Percentiles rank a stretch among this genome's conserved stretches.
Conservation (phyloP, 1,140 invertebrate species). For the Dinoponera quadriceps region DNA sequence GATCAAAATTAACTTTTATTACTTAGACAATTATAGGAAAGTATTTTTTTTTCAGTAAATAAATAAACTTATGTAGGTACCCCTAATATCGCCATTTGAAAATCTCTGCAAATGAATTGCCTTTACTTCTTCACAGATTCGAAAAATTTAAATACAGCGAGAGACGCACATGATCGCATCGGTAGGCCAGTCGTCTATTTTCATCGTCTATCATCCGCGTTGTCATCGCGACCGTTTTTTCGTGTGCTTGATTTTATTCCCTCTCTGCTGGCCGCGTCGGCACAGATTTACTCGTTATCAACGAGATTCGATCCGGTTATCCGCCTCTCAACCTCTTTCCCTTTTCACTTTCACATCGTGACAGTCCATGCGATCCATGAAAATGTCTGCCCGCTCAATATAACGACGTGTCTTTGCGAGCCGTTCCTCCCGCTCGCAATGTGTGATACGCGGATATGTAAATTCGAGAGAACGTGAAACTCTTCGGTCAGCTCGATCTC, state of each 20-base stretch:
- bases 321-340: slow-evolving; percentile 10
- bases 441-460: neutral
- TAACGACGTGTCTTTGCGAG: neutral
- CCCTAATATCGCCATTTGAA: no score
- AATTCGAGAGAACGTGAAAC: no score
- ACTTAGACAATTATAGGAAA: no score
- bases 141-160: slow-evolving; percentile 9
- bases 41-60: no score
- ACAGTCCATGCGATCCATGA: slow-evolving; percentile 44
- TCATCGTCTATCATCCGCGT: slow-evolving; percentile 8
- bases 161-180: neutral
- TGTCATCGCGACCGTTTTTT: slow-evolving; percentile 9
- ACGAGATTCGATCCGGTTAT: slow-evolving; percentile 47
- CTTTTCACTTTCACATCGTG: slow-evolving; percentile 12
- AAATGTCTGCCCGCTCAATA: slow-evolving; percentile 44
- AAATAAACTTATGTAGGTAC: no score
- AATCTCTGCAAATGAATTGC: no score
- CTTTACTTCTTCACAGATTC: neutral
- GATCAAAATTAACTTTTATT: no score
- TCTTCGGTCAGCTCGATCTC: no score
- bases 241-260: slow-evolving; percentile 21
- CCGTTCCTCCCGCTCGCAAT: neutral
- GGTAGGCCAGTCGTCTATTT: slow-evolving; percentile 24
- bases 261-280: neutral
- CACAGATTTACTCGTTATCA: slow-evolving; percentile 51